Evolutionary conservation across 1,140 invertebrate species (phyloP), one percentile per base, ranked within the genome.

Genomic region (Trichonephila clavata): DNA sequence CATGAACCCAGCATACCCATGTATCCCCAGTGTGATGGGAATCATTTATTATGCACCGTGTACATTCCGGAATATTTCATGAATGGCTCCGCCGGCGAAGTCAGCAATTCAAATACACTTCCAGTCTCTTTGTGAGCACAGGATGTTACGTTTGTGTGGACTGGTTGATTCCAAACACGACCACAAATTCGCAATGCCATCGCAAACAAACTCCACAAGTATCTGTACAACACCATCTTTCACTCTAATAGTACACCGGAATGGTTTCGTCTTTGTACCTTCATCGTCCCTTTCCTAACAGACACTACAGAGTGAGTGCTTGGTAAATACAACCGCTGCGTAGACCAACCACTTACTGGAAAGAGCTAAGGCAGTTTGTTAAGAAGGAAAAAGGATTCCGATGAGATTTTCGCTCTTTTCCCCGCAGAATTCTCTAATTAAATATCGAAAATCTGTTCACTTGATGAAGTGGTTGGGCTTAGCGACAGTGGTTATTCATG

Each of bases 261-360:
- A 77, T 59, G 13, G 8, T 65, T 71, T 57, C 27, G 65, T 71
- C 63, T 39, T 39, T 39, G 61, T 63, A 63, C 61, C 61, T 63
- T 63, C 16, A 63, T 63, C 61, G 61, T 20, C 61, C 16, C 61
- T 21, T 63, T 24, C 20, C n/a, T 71, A 87, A 63, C 61, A 63
- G 61, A 91, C 77, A 32, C 59, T 63, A 77, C 27, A 60, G 27
- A 39, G 50, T n/a, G 59, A 91, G 90, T 91, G 77, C 90, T 91
- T 57, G 18, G 90, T 65, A 81, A 91, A 91, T 83, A 91, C 60
- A 91, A 50, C 77, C 50, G 27, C 27, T 39, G 59, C 59, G 57
- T 61, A 86, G 50, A n/a, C 59, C 84, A 86, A 59, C 84, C 84
- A 61, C 84, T 86, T 32, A 61, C 50, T 8, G 27, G 20, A 86